Conservation (phyloP, 1,140 invertebrate genomes). For the Bathynomus jamesi region DNA sequence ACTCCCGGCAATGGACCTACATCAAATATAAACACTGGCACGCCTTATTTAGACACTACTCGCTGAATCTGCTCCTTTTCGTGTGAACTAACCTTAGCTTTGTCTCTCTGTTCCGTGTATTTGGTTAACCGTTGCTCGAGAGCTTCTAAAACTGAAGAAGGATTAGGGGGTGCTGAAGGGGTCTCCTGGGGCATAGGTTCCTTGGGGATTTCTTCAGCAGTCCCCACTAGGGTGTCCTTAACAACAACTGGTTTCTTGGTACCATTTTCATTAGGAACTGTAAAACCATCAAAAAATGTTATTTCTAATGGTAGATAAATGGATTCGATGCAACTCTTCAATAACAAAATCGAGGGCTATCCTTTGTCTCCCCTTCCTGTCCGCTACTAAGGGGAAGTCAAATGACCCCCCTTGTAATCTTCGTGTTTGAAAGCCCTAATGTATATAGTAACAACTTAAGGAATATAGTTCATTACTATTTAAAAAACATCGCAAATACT, state of each 20-base stretch:
- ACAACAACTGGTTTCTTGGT: not conserved
- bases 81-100: constrained; percentile 24
- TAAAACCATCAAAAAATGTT: not conserved
- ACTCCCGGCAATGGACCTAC: not conserved
- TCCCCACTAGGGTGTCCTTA: not conserved
- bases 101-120: constrained; percentile 49
- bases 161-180: constrained; percentile 41
- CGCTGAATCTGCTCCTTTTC: not conserved
- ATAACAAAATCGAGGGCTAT: not conserved
- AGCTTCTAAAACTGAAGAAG: constrained; percentile 62
- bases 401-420: too few relatives aligned
- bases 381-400: too few relatives aligned
- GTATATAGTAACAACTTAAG: too few relatives aligned
- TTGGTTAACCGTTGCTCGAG: constrained; percentile 72
- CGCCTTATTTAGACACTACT: not conserved
- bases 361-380: not conserved
- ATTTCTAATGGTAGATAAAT: not conserved
- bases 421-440: too few relatives aligned
- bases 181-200: not conserved
- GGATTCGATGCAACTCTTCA: not conserved
- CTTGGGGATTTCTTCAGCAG: not conserved
- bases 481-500: too few relatives aligned
- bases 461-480: too few relatives aligned
- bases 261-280: not conserved
- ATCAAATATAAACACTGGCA: not conserved